Percentiles rank a stretch among this genome's conserved stretches.
Conservation (phyloP, 2,888 invertebrate species). For the Drosophila eohydei region DNA sequence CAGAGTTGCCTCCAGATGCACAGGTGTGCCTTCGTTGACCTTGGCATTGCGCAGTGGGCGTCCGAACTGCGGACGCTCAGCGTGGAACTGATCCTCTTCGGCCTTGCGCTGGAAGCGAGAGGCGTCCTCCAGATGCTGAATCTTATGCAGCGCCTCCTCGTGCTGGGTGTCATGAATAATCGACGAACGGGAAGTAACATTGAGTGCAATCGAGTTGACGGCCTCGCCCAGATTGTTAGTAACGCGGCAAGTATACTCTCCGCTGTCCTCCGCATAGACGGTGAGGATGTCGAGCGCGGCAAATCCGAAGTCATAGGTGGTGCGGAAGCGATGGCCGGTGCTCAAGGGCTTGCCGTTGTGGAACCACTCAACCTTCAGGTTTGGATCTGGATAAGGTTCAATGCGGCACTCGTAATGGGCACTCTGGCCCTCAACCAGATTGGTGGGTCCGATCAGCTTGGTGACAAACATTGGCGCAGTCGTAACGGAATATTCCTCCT, state of each 20-base stretch:
- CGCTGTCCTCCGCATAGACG: constrained; percentile 97
- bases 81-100: constrained; percentile 90
- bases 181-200: constrained; percentile 92
- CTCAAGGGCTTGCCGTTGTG: constrained; percentile 95
- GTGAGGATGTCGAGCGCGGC: constrained; percentile 97
- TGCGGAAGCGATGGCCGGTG: constrained; percentile 95
- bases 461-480: constrained; percentile 94
- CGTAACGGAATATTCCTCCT: constrained; percentile 91
- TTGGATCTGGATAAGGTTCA: constrained; percentile 95
- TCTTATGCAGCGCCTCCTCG: constrained; percentile 95
- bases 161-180: constrained; percentile 96
- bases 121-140: constrained; percentile 95
- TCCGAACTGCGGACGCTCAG: constrained; percentile 95
- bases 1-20: constrained; percentile 96
- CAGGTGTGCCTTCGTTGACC: constrained; percentile 93
- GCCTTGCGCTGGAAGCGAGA: constrained; percentile 90
- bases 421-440: constrained; percentile 93
- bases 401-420: constrained; percentile 97
- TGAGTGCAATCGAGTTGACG: constrained; percentile 91
- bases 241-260: constrained; percentile 95
- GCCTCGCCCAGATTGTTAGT: constrained; percentile 94
- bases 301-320: constrained; percentile 98
- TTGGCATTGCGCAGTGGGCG: constrained; percentile 94
- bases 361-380: constrained; percentile 96
- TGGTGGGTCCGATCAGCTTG: constrained; percentile 93